Conservation (phyloP, 2,113 vertebrate species). For the Stercorarius parasiticus region DNA sequence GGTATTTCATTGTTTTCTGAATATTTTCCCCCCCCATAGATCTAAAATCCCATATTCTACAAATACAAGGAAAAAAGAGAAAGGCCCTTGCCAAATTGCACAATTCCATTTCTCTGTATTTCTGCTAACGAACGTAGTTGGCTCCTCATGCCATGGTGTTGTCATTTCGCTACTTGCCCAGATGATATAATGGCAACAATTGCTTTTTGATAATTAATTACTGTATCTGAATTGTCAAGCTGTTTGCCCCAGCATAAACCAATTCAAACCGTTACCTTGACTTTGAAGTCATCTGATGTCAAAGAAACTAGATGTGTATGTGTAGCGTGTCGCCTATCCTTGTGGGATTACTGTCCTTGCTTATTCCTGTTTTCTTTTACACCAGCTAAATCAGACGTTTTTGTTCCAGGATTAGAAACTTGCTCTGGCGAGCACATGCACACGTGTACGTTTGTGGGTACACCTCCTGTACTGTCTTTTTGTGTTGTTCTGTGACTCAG, state of each 20-base stretch:
- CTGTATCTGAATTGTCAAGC: background rate
- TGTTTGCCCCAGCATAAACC: background rate
- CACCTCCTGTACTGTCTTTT: background rate
- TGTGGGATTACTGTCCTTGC: background rate
- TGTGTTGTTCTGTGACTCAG: background rate
- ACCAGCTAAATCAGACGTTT: background rate
- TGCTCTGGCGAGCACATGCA: background rate
- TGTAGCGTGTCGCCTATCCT: background rate
- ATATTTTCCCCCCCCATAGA: background rate
- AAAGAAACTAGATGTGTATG: background rate
- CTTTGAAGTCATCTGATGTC: background rate
- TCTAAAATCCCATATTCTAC: background rate
- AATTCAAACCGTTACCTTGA: background rate
- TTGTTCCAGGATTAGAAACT: background rate
- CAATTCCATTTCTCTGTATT: background rate
- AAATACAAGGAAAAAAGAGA: background rate
- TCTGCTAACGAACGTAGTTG: background rate
- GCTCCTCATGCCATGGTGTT: background rate
- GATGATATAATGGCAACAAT: background rate
- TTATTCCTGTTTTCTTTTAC: background rate
- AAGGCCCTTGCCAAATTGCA: background rate
- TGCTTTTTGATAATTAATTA: background rate
- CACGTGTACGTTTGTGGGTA: accelerated
- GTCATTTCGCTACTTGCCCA: background rate
- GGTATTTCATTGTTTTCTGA: background rate